These are phyloP conservation scores for Scleropages formosus DNA, from an alignment of 2,797 vertebrate genomes.

Conservation along the genomic window DNA sequence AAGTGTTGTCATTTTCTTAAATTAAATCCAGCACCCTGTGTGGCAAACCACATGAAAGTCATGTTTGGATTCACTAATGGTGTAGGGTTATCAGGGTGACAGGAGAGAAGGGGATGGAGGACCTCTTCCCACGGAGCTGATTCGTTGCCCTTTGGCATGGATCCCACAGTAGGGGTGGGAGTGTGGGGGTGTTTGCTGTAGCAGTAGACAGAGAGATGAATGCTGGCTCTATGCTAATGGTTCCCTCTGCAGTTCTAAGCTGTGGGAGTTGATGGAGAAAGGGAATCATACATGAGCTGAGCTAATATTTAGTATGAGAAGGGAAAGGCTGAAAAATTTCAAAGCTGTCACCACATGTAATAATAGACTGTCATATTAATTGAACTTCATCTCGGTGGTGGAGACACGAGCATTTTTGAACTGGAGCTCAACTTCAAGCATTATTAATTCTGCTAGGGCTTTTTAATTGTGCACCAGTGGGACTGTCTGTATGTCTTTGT, in stretches of 20 bases:
- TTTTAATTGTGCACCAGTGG: too few species aligned
- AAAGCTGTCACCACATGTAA: neutral
- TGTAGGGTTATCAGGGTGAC: conserved; percentile 1
- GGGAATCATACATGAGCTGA: neutral
- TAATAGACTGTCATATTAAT: neutral
- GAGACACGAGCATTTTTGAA: too few species aligned
- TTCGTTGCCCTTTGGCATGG: conserved; percentile 33
- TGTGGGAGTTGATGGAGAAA: neutral
- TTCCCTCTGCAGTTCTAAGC: neutral
- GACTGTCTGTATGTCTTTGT: too few species aligned
- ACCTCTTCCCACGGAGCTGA: conserved; percentile 32
- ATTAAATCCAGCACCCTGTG: neutral
- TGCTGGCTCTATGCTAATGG: conserved; percentile 32
- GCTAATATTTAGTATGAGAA: too few species aligned
- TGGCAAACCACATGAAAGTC: conserved; percentile 37
- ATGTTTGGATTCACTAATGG: conserved; percentile 35
- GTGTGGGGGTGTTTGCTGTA: conserved; percentile 25
- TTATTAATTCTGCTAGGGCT: too few species aligned
- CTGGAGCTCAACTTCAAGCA: too few species aligned
- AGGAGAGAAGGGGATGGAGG: conserved; percentile 31
- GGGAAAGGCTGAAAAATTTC: neutral
- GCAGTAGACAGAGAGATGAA: conserved; percentile 25
- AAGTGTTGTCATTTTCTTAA: neutral
- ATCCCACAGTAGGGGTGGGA: conserved; percentile 24
- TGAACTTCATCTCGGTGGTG: too few species aligned